phyloP scores from a whole-genome alignment of 2,113 vertebrate genomes.

The Hydrolagus affinis region DNA sequence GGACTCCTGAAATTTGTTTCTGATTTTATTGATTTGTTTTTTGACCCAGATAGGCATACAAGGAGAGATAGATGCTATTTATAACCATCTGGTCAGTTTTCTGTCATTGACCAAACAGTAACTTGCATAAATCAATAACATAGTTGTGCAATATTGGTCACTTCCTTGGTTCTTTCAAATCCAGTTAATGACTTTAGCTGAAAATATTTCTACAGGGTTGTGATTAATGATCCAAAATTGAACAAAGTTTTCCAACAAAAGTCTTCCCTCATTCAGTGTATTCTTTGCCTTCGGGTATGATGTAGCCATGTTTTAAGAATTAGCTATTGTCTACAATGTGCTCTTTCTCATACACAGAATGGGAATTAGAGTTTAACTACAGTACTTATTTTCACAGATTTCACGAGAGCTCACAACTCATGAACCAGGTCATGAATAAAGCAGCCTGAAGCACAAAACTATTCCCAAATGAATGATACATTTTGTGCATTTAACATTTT shows the following conservation, averaged over 20 bases:
- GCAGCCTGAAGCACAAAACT: background rate
- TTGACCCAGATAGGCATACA: background rate
- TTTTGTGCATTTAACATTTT: background rate
- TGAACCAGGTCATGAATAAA: background rate
- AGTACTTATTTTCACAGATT: background rate
- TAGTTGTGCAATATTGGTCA: too few species aligned
- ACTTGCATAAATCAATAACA: too few species aligned
- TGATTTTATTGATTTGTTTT: too few species aligned
- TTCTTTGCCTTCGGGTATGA: background rate
- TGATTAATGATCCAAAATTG: conserved; percentile 22
- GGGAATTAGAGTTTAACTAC: conserved; percentile 14
- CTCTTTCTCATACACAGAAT: background rate
- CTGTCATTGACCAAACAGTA: too few species aligned
- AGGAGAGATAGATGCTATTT: background rate
- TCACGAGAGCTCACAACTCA: background rate
- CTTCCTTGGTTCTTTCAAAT: too few species aligned
- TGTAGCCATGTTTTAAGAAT: background rate
- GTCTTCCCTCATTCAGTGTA: conserved; percentile 15
- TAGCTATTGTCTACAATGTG: background rate
- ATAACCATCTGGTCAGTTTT: background rate
- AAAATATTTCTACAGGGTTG: conserved; percentile 15
- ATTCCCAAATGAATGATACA: background rate
- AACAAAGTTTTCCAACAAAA: background rate
- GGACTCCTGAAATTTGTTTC: too few species aligned
- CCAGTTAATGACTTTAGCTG: too few species aligned